Evolutionary conservation across 2,888 invertebrate species (phyloP).

Genomic region (Cordilura impudica): DNA sequence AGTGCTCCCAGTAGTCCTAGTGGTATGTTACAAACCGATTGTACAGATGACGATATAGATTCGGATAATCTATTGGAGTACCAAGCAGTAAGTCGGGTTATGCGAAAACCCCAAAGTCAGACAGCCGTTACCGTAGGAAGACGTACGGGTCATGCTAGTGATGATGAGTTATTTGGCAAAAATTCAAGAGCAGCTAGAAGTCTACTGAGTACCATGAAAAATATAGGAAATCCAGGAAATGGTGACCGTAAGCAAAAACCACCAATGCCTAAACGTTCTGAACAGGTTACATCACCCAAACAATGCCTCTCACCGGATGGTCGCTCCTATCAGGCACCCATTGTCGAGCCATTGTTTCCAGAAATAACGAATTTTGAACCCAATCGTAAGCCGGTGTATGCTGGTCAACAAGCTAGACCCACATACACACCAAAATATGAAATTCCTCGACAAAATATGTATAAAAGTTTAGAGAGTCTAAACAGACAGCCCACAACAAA

Average conservation of each 20-base stretch:
- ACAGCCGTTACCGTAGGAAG: constrained; percentile 82
- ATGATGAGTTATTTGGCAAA: constrained; percentile 78
- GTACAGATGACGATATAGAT: constrained; percentile 74
- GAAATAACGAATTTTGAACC: constrained; percentile 70
- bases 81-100: constrained; percentile 85
- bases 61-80: constrained; percentile 80
- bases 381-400: constrained; percentile 71
- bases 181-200: constrained; percentile 80
- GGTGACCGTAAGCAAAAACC: constrained; percentile 62
- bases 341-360: constrained; percentile 75
- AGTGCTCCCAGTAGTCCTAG: constrained; percentile 70
- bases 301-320: constrained; percentile 75
- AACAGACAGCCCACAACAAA: constrained; percentile 18
- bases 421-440: constrained; percentile 14
- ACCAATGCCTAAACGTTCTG: constrained; percentile 67
- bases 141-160: constrained; percentile 73
- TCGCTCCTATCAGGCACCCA: constrained; percentile 74
- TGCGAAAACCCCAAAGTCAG: constrained; percentile 86
- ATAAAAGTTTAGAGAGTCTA: constrained; percentile 48
- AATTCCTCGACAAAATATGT: constrained; percentile 29
- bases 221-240: constrained; percentile 58
- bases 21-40: constrained; percentile 64
- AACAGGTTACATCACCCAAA: constrained; percentile 66
- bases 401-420: constrained; percentile 22
- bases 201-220: constrained; percentile 79